phyloP scores from a whole-genome alignment of 2,888 invertebrate species.

The Dioctria linearis region DNA sequence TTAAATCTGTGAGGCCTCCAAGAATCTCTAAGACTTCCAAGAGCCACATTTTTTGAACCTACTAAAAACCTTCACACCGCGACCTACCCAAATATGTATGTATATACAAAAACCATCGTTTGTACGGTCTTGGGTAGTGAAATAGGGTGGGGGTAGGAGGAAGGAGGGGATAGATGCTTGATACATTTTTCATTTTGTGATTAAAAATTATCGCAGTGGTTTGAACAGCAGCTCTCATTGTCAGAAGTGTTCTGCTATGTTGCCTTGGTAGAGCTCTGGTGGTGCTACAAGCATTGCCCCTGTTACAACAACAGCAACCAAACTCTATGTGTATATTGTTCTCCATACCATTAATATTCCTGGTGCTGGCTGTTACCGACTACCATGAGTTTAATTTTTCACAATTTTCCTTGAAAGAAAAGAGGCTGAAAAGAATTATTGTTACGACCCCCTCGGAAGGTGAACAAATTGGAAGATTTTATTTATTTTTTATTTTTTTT shows the following conservation, averaged over 20 bases:
- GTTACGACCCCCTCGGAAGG: not conserved
- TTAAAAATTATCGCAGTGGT: conserved; percentile 38
- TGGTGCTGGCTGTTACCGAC: not conserved
- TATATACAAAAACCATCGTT: too few species aligned
- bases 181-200: conserved; percentile 35
- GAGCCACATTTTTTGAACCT: too few species aligned
- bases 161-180: not conserved
- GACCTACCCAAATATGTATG: too few species aligned
- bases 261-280: not conserved
- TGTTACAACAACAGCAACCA: too few species aligned
- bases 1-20: too few species aligned
- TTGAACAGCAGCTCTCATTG: conserved; percentile 22
- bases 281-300: too few species aligned
- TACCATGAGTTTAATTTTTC: conserved; percentile 18
- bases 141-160: not conserved
- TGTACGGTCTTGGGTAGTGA: too few species aligned
- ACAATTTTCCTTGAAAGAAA: not conserved
- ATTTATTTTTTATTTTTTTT: conserved; percentile 1
- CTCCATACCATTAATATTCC: conserved; percentile 18
- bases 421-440: conserved; percentile 12
- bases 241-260: not conserved
- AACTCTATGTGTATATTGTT: not conserved
- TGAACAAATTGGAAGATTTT: conserved; percentile 11
- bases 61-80: too few species aligned
- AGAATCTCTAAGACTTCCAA: too few species aligned